phyloP scores from a whole-genome alignment of 2,888 invertebrate genomes.

The Drosophila tanythrix region DNA sequence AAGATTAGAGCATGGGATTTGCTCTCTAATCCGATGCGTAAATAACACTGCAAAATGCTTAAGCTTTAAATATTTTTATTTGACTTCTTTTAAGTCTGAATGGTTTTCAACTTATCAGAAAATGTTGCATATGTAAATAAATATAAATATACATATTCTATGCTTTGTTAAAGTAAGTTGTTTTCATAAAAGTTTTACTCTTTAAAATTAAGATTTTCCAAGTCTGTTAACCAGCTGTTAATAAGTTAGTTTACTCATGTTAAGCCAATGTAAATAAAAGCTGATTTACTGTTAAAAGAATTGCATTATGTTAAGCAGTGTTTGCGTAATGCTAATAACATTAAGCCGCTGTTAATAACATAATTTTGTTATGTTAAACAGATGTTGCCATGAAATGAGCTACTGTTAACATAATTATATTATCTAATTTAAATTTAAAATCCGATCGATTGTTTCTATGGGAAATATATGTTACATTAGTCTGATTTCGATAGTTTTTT shows the following conservation, averaged over 20 bases:
- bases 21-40: slow-evolving; percentile 6
- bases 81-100: neutral
- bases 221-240: neutral
- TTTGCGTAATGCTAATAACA: neutral
- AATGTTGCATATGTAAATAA: neutral
- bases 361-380: neutral
- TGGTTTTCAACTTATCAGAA: no score
- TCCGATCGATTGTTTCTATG: no score
- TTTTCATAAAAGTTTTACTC: neutral
- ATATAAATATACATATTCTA: neutral
- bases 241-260: neutral
- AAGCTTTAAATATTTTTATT: slow-evolving; percentile 5
- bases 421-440: neutral
- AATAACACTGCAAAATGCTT: slow-evolving; percentile 11
- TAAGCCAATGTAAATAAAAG: neutral
- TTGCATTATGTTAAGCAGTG: neutral
- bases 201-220: neutral
- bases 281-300: neutral
- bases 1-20: slow-evolving; percentile 5
- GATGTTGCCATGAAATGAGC: neutral
- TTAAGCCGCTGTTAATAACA: neutral
- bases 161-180: neutral
- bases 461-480: no score
- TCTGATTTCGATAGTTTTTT: no score
- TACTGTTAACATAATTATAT: neutral